Conservation (phyloP, 1,140 invertebrate genomes). For the Pentalonia nigronervosa region DNA sequence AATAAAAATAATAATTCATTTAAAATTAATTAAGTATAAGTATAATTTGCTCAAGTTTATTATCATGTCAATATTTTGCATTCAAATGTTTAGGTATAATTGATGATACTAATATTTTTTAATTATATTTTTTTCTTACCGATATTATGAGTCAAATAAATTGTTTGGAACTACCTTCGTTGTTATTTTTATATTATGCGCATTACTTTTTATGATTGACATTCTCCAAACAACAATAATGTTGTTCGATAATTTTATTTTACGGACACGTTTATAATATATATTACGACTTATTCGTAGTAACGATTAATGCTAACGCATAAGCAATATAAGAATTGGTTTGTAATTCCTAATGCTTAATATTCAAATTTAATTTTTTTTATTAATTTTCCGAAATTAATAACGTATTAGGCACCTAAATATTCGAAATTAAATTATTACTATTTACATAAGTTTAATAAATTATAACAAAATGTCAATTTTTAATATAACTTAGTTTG, state of each 20-base stretch:
- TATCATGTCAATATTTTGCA: neutral
- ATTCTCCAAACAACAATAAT: neutral
- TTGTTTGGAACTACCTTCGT: neutral
- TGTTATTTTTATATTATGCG: neutral
- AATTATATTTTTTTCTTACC: neutral
- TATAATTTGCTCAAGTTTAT: neutral
- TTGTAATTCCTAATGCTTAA: neutral
- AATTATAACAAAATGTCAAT: neutral
- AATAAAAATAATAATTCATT: neutral
- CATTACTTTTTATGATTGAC: neutral
- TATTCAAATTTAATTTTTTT: neutral
- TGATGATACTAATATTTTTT: neutral
- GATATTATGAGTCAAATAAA: neutral
- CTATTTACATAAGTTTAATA: neutral
- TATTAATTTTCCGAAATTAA: neutral
- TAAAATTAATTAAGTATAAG: neutral
- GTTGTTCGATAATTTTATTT: neutral
- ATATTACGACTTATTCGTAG: neutral
- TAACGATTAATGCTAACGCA: neutral
- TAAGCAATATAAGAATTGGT: neutral
- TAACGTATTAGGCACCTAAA: neutral
- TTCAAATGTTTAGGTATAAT: neutral
- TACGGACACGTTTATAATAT: neutral
- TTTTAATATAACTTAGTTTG: neutral
- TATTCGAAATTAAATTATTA: neutral